A percentile compares a stretch with the other conserved stretches of the same genome.
Conservation (phyloP, 2,113 vertebrate species). For the Gobiocypris rarus region DNA sequence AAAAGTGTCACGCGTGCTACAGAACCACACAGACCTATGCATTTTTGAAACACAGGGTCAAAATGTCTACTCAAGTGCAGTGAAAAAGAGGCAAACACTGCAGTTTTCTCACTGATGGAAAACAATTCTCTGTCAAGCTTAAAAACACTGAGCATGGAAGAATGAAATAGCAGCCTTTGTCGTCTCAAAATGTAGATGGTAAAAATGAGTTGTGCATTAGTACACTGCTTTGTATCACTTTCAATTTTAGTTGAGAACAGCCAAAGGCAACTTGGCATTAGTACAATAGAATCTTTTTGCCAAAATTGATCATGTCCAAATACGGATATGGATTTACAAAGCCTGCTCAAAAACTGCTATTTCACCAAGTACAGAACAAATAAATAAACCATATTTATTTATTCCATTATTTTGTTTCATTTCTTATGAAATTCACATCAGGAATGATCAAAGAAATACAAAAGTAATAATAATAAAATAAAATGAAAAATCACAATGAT, state of each 20-base stretch:
- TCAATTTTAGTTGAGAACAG: not conserved
- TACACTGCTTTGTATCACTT: not conserved
- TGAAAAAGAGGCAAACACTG: conserved; percentile 18
- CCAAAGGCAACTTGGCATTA: conserved; percentile 40
- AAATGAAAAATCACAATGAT: conserved; percentile 62
- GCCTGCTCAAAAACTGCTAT: conserved; percentile 81
- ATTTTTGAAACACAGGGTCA: conserved; percentile 40
- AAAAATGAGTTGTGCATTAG: conserved; percentile 53
- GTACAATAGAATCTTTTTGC: not conserved
- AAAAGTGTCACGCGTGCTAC: conserved; percentile 17
- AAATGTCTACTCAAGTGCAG: conserved; percentile 13
- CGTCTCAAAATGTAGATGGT: conserved; percentile 19
- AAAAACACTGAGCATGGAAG: conserved; percentile 25
- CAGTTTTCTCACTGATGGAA: not conserved
- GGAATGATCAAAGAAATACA: conserved; percentile 63
- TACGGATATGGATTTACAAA: conserved; percentile 57
- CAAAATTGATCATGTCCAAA: not conserved
- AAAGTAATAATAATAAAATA: conserved; percentile 65
- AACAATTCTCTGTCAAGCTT: conserved; percentile 33
- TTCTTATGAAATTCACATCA: conserved; percentile 55
- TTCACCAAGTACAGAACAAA: conserved; percentile 66
- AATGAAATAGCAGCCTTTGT: conserved; percentile 78
- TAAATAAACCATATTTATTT: conserved; percentile 61
- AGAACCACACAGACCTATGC: conserved; percentile 27
- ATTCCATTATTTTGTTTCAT: conserved; percentile 58